Base-by-base conservation (phyloP, 2,888 invertebrate species). In the Trichacis sp. region DNA sequence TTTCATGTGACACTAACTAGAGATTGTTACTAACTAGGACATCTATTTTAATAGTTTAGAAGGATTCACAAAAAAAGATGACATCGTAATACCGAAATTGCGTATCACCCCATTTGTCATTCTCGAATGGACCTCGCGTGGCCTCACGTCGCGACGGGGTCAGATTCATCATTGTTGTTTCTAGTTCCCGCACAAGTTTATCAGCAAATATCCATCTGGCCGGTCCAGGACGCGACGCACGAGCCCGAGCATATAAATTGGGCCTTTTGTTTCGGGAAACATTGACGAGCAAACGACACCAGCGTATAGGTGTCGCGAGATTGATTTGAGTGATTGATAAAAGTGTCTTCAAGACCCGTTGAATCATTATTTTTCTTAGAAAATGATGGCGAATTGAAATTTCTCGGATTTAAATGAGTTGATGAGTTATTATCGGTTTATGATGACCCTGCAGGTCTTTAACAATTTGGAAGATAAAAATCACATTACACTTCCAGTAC, bases 121-220 rank as follows among this genome's bases (percentile, higher is more conserved):
- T 49, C 30, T 38, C 58, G 45, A 65, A 65, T 61, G 61, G 54
- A 57, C 29, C 51, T 6, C 19, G 18, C 51, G 51, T 62, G 66
- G 62, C 58, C 61, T 66, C 61, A 66, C 66, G 66, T 62, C 61
- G 55, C 62, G 55, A 54, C 51, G 29, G 24, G 61, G 66, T 65
- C 61, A 46, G 24, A 20, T 5, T 65, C 60, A 51, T 65, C 55
- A 40, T 64, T 51, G 51, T 54, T 54, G 45, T 47, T 64, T 59
- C 54, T 40, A 49, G 38, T 14, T 30, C 47, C 47, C 43, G 40
- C 15, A 19, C 24, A 11, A 3, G n/a, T 38, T 58, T 64, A 64
- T 64, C 64, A 36, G 42, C 36, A 42, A 33, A 48, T 38, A 52
- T 24, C 8, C 20, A 62, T 66, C 66, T 66, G 36, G 18, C 38